A percentile compares a stretch with the other conserved stretches of the same genome.
Conservation (phyloP, 92 coral and sea anemone species). For the Umimayanthus kanabou region DNA sequence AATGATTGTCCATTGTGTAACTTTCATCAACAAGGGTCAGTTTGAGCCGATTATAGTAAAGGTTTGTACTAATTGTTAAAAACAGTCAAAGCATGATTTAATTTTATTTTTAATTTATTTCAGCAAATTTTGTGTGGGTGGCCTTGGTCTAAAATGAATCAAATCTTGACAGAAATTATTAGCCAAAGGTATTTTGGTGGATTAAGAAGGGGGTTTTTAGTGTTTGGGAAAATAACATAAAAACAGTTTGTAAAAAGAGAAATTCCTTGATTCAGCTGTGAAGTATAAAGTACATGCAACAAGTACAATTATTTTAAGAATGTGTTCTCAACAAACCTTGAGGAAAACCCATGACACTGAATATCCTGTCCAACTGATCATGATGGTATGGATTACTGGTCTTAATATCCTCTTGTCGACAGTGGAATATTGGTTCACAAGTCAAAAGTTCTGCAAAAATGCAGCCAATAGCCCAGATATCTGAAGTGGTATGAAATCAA, state of each 20-base stretch:
- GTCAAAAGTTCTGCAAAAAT: constrained; percentile 96
- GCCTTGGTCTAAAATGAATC: no score
- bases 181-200: no score
- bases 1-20: no score
- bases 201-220: no score
- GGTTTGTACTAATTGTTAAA: no score
- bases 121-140: no score
- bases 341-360: constrained; percentile 96
- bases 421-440: constrained; percentile 97
- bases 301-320: background rate
- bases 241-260: background rate
- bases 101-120: no score
- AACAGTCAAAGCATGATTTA: no score
- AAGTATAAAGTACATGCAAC: background rate
- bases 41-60: no score
- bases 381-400: constrained; percentile 98
- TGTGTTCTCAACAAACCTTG: constrained; percentile 58
- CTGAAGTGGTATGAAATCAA: constrained; percentile 30
- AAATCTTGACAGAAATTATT: no score
- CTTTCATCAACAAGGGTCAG: no score
- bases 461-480: constrained; percentile 99
- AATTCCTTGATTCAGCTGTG: background rate
- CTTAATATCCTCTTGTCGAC: constrained; percentile 98
- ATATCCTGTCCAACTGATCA: constrained; percentile 95
- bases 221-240: no score